Base-by-base conservation (phyloP, 30 jellyfish, hydroid and myxozoan genomes). In the Haliclystus octoradiatus region DNA sequence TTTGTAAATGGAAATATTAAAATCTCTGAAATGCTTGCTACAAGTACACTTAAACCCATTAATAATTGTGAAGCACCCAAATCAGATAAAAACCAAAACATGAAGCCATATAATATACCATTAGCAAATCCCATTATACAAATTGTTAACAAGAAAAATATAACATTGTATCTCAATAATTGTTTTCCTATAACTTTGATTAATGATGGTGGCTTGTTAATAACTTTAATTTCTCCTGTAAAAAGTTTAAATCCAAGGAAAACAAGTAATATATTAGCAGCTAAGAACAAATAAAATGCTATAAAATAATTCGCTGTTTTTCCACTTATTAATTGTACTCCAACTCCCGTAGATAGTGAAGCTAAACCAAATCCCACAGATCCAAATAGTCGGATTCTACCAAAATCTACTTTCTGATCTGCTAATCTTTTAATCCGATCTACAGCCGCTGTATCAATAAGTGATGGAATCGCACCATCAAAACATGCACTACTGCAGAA, bases 331-430 rank as follows among this genome's bases (percentile, higher is more conserved):
- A 63, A 69, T 26, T 76, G 81, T 9, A 76, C 57, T 2, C 81
- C 85, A 14, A 84, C 83, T 3, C 92, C 92, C 14, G 92, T 70
- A 2, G 79, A 81, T n/a, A 84, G 66, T 0, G 92, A 79, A 23
- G 88, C 79, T 63, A 84, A 34, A 3, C 92, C 87, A 49, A 70
- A 76, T 2, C 95, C 95, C 50, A 84, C 79, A 49, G 95, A 81
- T 27, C 92, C 95, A 74, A 80, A 77, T 1, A 84, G 67, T 40
- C 95, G 75, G 49, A 73, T 87, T 52, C 66, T 63, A 0, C 92
- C 95, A 72, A 69, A 84, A 49, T 70, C 78, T 40, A 40, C 57
- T 30, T 50, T 57, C 26, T 35, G 68, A 13, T 62, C 91, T 3
- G 69, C 69, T 0, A 50, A 78, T 50, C 14, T 50, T 19, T 3